Base-by-base conservation (phyloP, 2,797 vertebrate genomes). In the Hydrophis major region DNA sequence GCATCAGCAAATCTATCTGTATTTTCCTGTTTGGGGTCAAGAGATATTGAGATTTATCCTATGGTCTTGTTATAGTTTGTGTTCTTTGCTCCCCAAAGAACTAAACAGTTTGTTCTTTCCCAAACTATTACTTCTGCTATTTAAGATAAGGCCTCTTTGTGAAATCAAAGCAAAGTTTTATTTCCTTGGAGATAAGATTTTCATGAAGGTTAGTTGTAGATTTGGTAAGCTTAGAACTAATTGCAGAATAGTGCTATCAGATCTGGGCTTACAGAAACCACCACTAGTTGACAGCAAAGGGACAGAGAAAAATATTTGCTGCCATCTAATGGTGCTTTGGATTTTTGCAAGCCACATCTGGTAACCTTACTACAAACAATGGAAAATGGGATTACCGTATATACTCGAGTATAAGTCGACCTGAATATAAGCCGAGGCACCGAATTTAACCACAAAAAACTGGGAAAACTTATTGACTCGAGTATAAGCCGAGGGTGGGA, bases 71-170 rank as follows among this genome's bases (percentile, higher is more conserved):
- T 42, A 28, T 42, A 16, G 25, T 47, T 56, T 90, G 8, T 56
- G 7, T 6, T 53, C 61, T 6, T 2, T 8, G 7, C 13, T 6
- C 27, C 61, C 7, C 12, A 10, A 47, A 59, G 89, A n/a, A 13
- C 12, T 50, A 47, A 47, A 55, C 3, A 32, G 6, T 20, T 50
- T 87, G 59, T 83, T 57, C 47, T 89, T 25, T 20, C 47, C 28
- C 42, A 93, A 88, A 42, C 56, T 55, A 91, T 93, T 88, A 55
- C 56, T 91, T 93, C 57, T 78, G 66, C 55, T 61, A 37, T 91
- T 91, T 91, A 83, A 91, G 86, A 88, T 91, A 88, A 91, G 66
- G 37, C 4, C 90, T 93, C 86, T 83, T 55, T 91, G 88, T 83
- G 87, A 93, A 88, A 88, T 47, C 47, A 91, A 87, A 88, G 55